phyloP scores from a whole-genome alignment of 2,797 vertebrate species.

The Pagetopsis macropterus region DNA sequence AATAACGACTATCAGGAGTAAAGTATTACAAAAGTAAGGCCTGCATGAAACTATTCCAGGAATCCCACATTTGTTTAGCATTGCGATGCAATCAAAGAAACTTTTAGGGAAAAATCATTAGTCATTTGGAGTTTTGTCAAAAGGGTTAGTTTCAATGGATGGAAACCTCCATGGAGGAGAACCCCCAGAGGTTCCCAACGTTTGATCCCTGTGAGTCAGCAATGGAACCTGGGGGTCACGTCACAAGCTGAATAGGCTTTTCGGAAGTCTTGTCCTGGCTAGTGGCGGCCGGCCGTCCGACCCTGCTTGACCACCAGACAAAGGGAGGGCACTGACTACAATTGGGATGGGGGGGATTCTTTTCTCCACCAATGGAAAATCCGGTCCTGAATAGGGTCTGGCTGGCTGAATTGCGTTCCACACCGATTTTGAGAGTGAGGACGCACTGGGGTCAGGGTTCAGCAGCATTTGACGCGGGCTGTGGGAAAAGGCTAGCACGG shows the following conservation, averaged over 20 bases:
- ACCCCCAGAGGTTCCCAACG: constrained; percentile 77
- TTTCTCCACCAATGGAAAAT: constrained; percentile 77
- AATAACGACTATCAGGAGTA: constrained; percentile 22
- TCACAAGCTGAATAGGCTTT: constrained; percentile 85
- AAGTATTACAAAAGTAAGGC: constrained; percentile 21
- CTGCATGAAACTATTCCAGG: constrained; percentile 28
- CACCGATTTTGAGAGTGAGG: constrained; percentile 70
- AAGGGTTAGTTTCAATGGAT: constrained; percentile 68
- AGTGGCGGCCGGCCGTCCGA: constrained; percentile 81
- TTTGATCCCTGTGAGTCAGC: constrained; percentile 84
- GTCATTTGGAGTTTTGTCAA: constrained; percentile 67
- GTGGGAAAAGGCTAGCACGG: constrained; percentile 83
- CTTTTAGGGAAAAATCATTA: constrained; percentile 58
- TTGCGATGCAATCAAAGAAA: constrained; percentile 45
- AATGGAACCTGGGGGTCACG: constrained; percentile 80
- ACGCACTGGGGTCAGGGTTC: constrained; percentile 85
- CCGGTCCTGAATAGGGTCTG: constrained; percentile 81
- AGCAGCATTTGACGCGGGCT: constrained; percentile 81
- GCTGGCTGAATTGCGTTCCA: constrained; percentile 79
- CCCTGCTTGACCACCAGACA: constrained; percentile 83
- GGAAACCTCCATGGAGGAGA: constrained; percentile 64
- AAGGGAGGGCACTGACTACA: constrained; percentile 80
- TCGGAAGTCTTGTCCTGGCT: constrained; percentile 84
- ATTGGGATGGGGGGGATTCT: constrained; percentile 65
- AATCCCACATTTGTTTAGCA: constrained; percentile 45